These are phyloP conservation scores for Adineta ricciae DNA, from an alignment of 2,888 invertebrate genomes.

Conservation along the genomic window DNA sequence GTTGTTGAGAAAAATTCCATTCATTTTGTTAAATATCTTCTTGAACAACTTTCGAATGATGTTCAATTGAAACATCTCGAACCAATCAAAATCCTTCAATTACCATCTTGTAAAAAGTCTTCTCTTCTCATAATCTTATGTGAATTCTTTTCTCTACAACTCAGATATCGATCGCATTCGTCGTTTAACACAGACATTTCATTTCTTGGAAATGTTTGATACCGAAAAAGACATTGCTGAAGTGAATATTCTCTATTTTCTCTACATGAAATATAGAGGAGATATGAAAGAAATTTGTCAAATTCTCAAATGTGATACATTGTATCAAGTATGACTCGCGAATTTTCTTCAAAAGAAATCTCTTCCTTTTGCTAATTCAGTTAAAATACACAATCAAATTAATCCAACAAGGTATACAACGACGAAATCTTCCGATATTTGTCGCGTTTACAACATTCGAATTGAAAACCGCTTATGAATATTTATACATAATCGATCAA, in stretches of 20 bases:
- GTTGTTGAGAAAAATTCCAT: background rate
- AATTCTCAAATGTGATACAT: background rate
- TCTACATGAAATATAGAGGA: conserved; percentile 4
- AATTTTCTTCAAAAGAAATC: too few relatives aligned
- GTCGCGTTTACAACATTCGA: background rate
- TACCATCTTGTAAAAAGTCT: background rate
- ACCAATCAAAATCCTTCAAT: background rate
- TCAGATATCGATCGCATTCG: background rate
- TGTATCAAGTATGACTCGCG: background rate
- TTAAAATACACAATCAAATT: background rate
- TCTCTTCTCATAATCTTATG: too few relatives aligned
- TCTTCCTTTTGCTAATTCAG: background rate
- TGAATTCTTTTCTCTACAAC: too few relatives aligned
- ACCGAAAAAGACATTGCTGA: conserved; percentile 12
- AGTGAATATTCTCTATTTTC: conserved; percentile 13
- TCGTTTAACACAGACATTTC: background rate
- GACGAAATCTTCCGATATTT: background rate
- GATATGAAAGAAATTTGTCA: background rate
- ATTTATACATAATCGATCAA: background rate
- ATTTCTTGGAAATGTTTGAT: background rate
- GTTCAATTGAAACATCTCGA: background rate
- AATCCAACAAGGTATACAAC: conserved; percentile 1
- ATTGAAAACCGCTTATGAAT: background rate
- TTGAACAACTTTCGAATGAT: conserved; percentile 4
- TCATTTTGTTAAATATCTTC: conserved; percentile 9